These are phyloP conservation scores for Gobionotothen gibberifrons DNA, from an alignment of 2,797 vertebrate genomes.

Conservation along the genomic window DNA sequence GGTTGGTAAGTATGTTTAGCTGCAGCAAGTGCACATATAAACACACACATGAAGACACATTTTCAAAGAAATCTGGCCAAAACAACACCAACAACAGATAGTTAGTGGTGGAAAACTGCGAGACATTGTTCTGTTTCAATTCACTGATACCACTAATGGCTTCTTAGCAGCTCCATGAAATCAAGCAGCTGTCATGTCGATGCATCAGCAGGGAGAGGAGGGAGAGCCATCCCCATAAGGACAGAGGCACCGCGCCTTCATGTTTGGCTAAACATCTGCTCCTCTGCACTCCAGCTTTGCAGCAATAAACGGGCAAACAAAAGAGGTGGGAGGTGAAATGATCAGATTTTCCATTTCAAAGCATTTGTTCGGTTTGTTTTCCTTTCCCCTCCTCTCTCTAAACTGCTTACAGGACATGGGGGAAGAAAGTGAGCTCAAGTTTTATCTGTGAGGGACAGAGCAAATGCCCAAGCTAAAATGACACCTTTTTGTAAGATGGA, in stretches of 20 bases:
- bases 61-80: slow-evolving; percentile 62
- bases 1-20: slow-evolving; percentile 77
- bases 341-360: slow-evolving; percentile 86
- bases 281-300: slow-evolving; percentile 91
- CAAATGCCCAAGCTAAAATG: slow-evolving; percentile 40
- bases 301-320: slow-evolving; percentile 94
- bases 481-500: slow-evolving; percentile 54
- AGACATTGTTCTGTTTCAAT: slow-evolving; percentile 96
- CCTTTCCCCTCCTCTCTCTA: slow-evolving; percentile 46
- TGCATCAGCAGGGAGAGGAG: slow-evolving; percentile 94
- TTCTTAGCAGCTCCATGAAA: slow-evolving; percentile 98
- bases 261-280: slow-evolving; percentile 99
- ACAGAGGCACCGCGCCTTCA: slow-evolving; percentile 92
- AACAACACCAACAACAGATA: slow-evolving; percentile 88
- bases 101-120: slow-evolving; percentile 85
- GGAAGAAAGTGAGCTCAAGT: slow-evolving; percentile 58
- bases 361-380: slow-evolving; percentile 77
- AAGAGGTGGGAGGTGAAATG: slow-evolving; percentile 87
- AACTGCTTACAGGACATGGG: slow-evolving; percentile 62
- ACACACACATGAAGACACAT: slow-evolving; percentile 14
- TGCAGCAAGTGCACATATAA: slow-evolving; percentile 65
- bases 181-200: slow-evolving; percentile 98
- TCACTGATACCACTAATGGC: slow-evolving; percentile 98
- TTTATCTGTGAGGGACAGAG: slow-evolving; percentile 43
- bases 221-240: slow-evolving; percentile 93